Base-by-base conservation (phyloP, 2,797 vertebrate species). In the Sarcoramphus papa region DNA sequence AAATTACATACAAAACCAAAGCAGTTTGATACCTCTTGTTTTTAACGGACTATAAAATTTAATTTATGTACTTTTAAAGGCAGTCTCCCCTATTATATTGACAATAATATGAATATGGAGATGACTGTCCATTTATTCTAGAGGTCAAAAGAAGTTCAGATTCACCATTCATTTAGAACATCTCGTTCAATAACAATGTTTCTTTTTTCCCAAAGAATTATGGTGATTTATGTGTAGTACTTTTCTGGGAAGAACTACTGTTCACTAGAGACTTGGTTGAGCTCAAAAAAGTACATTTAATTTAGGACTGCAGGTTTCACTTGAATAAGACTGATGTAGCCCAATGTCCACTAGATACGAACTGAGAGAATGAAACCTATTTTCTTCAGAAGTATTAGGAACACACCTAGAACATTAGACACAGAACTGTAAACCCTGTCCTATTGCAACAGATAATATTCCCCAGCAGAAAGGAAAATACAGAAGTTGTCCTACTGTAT, bases 261-360 rank as follows among this genome's bases (percentile, higher is more conserved):
- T 72, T 96, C 83, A 76, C 80, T 88, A 68, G 90, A 95, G 87
- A 91, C 40, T 88, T 90, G 59, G 33, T 28, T 85, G 90, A 85
- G 51, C 68, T 94, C 14, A 92, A 81, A 91, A 92, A 92, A 78
- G 30, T 17, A 41, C 69, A 70, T 94, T 96, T 93, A 89, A 95
- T 95, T 96, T 95, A 86, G 81, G 33, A 87, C 35, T 82, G 45
- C 25, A 56, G 0, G 1, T 95, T 96, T 91, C 70, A 69, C 33
- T 90, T 85, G 78, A 95, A 45, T 90, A 93, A 96, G 92, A 95
- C 63, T 89, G 51, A 94, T 94, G 69, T 69, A 82, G 41, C 40
- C 41, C 50, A 80, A 25, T 48, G 64, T 93, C 60, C 53, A 88
- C 54, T 85, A 92, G 43, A 88, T 85, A 83, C 33, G 60, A 94